Evolutionary conservation across 2,113 vertebrate species (phyloP).

Genomic region (Petroica traversi): DNA sequence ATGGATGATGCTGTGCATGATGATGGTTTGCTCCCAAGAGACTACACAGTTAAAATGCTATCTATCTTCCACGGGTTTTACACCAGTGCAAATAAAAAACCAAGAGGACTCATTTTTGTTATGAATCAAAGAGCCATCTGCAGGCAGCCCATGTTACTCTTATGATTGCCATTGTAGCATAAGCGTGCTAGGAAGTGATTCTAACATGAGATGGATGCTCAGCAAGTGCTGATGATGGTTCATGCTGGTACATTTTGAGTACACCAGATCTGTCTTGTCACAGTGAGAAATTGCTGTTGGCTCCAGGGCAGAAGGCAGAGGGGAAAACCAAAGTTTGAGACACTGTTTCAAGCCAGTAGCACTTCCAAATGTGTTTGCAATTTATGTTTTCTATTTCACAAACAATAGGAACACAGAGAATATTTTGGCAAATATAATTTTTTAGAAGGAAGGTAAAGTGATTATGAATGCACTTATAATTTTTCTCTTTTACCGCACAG

Average conservation of each 20-base stretch:
- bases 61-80: conserved; percentile 18
- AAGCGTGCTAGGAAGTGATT: conserved; percentile 4
- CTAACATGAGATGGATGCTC: conserved; percentile 36
- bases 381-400: conserved; percentile 25
- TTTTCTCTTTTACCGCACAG: conserved; percentile 25
- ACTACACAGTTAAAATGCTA: background rate
- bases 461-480: conserved; percentile 32
- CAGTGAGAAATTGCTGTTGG: background rate
- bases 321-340: background rate
- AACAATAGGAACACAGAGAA: background rate
- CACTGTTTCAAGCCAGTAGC: background rate
- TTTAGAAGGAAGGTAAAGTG: conserved; percentile 31
- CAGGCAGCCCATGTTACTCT: background rate
- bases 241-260: background rate
- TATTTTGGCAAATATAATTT: conserved; percentile 38
- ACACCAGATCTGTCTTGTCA: conserved; percentile 10
- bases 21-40: conserved; percentile 25
- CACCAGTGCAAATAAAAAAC: background rate
- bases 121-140: conserved; percentile 4
- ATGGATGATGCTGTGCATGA: background rate
- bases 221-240: conserved; percentile 9
- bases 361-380: conserved; percentile 2
- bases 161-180: background rate
- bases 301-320: background rate
- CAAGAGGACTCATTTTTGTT: conserved; percentile 19